phyloP scores from a whole-genome alignment of 2,113 vertebrate genomes.

The Pseudonaja textilis region DNA sequence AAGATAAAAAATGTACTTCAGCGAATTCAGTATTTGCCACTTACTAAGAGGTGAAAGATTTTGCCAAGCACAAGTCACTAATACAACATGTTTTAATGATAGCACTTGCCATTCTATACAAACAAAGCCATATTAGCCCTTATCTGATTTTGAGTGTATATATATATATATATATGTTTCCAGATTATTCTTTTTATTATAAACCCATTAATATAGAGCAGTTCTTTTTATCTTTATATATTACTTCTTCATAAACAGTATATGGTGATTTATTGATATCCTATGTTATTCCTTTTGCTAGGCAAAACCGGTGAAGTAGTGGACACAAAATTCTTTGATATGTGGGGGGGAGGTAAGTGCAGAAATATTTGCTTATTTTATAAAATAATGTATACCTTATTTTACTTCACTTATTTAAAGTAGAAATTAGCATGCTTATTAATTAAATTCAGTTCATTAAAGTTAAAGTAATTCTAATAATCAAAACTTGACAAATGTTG shows the following conservation, averaged over 20 bases:
- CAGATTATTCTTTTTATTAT: background rate
- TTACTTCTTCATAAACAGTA: background rate
- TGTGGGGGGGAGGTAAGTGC: conserved; percentile 92
- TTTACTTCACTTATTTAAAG: background rate
- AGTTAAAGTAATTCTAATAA: background rate
- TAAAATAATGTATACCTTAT: background rate
- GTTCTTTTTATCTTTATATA: background rate
- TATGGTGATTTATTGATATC: background rate
- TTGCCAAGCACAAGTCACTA: background rate
- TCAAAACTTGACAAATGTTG: background rate
- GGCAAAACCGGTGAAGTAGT: conserved; percentile 82
- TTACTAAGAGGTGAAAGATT: background rate
- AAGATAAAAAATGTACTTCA: background rate
- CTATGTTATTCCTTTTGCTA: conserved; percentile 55
- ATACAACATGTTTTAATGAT: background rate
- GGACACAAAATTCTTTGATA: conserved; percentile 84
- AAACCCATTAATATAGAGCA: background rate
- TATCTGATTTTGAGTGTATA: background rate
- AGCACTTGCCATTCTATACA: background rate
- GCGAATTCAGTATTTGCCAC: background rate
- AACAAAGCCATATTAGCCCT: background rate
- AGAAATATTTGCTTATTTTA: background rate
- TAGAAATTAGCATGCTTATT: background rate
- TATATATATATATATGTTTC: background rate
- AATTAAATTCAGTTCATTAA: background rate